Evolutionary conservation across 2,797 vertebrate genomes (phyloP).

Genomic region (Xiphophorus birchmanni): DNA sequence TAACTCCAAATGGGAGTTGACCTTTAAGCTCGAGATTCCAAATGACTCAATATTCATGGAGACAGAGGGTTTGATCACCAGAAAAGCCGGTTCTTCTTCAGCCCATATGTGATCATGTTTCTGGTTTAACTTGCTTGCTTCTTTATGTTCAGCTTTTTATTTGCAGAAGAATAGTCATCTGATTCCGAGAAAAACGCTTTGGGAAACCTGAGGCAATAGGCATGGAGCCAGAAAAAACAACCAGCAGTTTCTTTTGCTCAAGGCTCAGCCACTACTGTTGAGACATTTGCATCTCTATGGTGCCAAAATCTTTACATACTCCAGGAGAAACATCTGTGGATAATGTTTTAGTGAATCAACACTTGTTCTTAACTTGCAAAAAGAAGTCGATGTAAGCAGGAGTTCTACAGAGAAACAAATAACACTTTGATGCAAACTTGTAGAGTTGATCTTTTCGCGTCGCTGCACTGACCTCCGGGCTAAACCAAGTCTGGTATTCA

Average conservation of each 20-base stretch:
- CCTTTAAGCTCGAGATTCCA: neutral
- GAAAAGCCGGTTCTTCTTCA: conserved; percentile 52
- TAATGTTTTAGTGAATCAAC: conserved; percentile 10
- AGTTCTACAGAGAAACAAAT: neutral
- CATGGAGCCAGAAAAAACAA: conserved; percentile 18
- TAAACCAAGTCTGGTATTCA: neutral
- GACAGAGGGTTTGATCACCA: neutral
- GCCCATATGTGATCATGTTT: conserved; percentile 42
- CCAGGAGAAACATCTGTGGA: conserved; percentile 13
- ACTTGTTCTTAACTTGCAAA: neutral
- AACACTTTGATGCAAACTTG: neutral
- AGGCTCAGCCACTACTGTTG: neutral
- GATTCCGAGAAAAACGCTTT: neutral
- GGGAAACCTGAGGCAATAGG: conserved; percentile 9
- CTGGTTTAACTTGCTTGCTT: conserved; percentile 57
- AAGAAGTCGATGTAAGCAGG: neutral
- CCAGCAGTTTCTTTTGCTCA: conserved; percentile 2
- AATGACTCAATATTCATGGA: neutral
- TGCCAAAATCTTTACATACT: conserved; percentile 23
- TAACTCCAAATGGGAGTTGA: neutral
- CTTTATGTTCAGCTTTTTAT: conserved; percentile 30
- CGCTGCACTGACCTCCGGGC: neutral
- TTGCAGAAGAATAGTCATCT: conserved; percentile 10
- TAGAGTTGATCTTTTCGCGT: neutral
- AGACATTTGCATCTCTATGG: conserved; percentile 19